phyloP scores from a whole-genome alignment of 2,888 invertebrate species.

The Hoplodrina ambigua region DNA sequence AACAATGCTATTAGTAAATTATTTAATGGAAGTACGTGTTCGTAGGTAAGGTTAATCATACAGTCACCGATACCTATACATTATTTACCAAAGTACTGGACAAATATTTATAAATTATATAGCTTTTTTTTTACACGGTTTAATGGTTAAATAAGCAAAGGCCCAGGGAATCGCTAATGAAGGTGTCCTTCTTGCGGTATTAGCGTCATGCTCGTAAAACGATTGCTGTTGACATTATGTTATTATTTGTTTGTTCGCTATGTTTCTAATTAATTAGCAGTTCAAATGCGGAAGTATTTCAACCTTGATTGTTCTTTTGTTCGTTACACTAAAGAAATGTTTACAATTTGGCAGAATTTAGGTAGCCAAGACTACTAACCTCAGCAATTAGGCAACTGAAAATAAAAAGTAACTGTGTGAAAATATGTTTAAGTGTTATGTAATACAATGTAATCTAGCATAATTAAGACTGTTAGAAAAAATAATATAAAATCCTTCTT shows the following conservation, averaged over 20 bases:
- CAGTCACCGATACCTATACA: conserved; percentile 15
- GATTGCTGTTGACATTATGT: conserved; percentile 48
- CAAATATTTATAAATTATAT: conserved; percentile 11
- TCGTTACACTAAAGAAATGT: not conserved
- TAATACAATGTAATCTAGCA: not conserved
- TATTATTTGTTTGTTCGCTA: conserved; percentile 35
- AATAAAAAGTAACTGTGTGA: not conserved
- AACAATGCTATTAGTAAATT: conserved; percentile 18
- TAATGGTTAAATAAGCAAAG: conserved; percentile 39
- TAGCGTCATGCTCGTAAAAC: conserved; percentile 38
- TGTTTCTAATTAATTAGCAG: conserved; percentile 47
- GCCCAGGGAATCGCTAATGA: conserved; percentile 39
- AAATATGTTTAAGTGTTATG: not conserved
- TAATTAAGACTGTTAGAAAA: not conserved
- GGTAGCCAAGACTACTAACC: not conserved
- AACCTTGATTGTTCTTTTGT: conserved; percentile 18
- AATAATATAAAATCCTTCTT: not conserved
- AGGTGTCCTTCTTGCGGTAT: conserved; percentile 54
- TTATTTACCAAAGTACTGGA: conserved; percentile 10
- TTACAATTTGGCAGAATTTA: not conserved
- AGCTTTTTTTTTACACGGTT: conserved; percentile 20
- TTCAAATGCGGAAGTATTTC: conserved; percentile 31
- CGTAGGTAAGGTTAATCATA: conserved; percentile 24
- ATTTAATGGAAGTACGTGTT: conserved; percentile 13
- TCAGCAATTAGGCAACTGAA: not conserved